Conservation (phyloP, 2,888 invertebrate species). For the Minunthozetes semirufus region DNA sequence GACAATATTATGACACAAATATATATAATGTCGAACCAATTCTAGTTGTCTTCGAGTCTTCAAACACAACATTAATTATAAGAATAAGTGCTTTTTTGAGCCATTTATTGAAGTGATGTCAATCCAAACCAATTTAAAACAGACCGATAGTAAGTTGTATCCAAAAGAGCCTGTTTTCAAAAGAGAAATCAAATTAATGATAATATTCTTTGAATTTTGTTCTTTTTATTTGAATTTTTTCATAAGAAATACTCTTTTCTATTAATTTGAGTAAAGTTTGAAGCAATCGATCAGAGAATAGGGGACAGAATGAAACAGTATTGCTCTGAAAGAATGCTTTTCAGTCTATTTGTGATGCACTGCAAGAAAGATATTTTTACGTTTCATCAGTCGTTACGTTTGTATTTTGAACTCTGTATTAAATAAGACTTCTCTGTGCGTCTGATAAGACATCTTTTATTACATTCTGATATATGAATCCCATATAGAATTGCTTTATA, state of each 20-base stretch:
- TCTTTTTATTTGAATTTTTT: not conserved
- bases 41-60: not conserved
- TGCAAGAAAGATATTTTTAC: constrained; percentile 22
- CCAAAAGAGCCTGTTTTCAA: no score
- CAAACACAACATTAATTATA: not conserved
- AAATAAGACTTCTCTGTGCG: not conserved
- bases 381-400: not conserved
- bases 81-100: constrained; percentile 6
- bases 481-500: constrained; percentile 2
- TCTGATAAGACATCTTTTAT: constrained; percentile 22
- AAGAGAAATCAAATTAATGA: no score
- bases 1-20: constrained; percentile 1
- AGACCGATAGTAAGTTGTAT: not conserved
- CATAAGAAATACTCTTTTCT: not conserved
- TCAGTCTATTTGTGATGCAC: not conserved
- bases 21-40: constrained; percentile 5
- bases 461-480: constrained; percentile 21
- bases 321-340: not conserved
- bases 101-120: not conserved
- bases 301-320: constrained; percentile 5
- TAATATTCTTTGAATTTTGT: not conserved
- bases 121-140: not conserved
- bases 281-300: not conserved
- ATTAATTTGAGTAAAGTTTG: not conserved
- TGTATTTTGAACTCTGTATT: not conserved